These are phyloP conservation scores for Orchestes rusci DNA, from an alignment of 2,888 invertebrate species.

Conservation along the genomic window DNA sequence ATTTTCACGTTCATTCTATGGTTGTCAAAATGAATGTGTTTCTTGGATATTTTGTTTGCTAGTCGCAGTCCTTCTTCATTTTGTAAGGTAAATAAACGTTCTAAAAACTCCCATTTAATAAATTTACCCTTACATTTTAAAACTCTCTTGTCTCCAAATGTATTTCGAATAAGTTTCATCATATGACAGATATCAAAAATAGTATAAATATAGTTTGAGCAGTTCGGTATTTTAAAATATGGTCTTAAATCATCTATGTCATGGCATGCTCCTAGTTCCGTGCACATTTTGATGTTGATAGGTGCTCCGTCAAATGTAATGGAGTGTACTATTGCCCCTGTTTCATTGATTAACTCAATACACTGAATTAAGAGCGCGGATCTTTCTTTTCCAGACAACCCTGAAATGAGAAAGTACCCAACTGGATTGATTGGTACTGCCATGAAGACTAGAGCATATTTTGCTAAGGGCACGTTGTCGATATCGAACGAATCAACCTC, in stretches of 20 bases:
- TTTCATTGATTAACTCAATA: conserved; percentile 11
- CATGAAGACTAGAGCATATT: conserved; percentile 16
- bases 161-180: conserved; percentile 31
- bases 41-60: conserved; percentile 12
- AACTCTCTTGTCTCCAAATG: conserved; percentile 25
- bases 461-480: conserved; percentile 1
- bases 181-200: conserved; percentile 27
- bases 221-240: conserved; percentile 5
- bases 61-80: conserved; percentile 6
- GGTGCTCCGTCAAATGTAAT: conserved; percentile 24
- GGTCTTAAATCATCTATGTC: conserved; percentile 5
- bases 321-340: conserved; percentile 17
- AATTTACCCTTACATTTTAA: conserved; percentile 7
- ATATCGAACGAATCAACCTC: not conserved
- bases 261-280: conserved; percentile 10
- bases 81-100: conserved; percentile 5
- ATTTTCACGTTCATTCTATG: conserved; percentile 21
- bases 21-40: conserved; percentile 14
- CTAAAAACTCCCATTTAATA: conserved; percentile 4
- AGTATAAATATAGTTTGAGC: too few species aligned
- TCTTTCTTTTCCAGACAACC: conserved; percentile 16
- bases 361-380: conserved; percentile 8
- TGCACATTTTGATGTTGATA: conserved; percentile 23
- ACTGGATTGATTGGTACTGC: conserved; percentile 23
- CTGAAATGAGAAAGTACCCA: conserved; percentile 26